Evolutionary conservation across 2,888 invertebrate genomes (phyloP).

Genomic region (Diplolepis rosae): DNA sequence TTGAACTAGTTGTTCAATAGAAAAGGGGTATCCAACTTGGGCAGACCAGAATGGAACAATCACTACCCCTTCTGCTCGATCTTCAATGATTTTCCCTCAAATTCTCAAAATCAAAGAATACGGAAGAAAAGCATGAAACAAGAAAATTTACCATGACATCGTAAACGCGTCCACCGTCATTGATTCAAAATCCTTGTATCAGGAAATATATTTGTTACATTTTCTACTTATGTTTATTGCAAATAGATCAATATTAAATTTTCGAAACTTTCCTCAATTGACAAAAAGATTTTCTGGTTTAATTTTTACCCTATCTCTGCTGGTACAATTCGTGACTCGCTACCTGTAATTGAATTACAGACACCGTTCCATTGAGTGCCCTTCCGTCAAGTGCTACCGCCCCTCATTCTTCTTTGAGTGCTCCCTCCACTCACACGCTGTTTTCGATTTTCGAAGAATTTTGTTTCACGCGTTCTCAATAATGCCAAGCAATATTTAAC

Average conservation of each 20-base stretch:
- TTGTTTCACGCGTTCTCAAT: no score
- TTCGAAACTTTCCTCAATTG: conserved; percentile 44
- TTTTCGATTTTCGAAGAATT: no score
- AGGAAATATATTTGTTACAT: conserved; percentile 54
- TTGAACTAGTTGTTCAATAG: not conserved
- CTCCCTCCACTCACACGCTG: no score
- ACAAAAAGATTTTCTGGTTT: conserved; percentile 35
- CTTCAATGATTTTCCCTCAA: conserved; percentile 46
- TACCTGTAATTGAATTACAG: conserved; percentile 30
- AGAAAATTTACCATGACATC: conserved; percentile 40
- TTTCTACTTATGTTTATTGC: conserved; percentile 54
- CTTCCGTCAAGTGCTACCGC: no score
- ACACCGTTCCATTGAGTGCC: no score
- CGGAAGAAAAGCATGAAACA: conserved; percentile 54
- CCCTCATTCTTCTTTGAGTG: no score
- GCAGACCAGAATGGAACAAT: not conserved
- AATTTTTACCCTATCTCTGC: conserved; percentile 39
- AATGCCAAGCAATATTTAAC: no score
- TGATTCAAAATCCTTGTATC: conserved; percentile 51
- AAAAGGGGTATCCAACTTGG: not conserved
- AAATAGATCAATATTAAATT: conserved; percentile 54
- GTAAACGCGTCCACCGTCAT: conserved; percentile 56
- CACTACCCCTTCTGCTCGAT: conserved; percentile 48
- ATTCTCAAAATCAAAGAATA: conserved; percentile 32
- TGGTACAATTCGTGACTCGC: conserved; percentile 29